phyloP scores from a whole-genome alignment of 2,888 invertebrate species.

The Clepsis dumicolana region DNA sequence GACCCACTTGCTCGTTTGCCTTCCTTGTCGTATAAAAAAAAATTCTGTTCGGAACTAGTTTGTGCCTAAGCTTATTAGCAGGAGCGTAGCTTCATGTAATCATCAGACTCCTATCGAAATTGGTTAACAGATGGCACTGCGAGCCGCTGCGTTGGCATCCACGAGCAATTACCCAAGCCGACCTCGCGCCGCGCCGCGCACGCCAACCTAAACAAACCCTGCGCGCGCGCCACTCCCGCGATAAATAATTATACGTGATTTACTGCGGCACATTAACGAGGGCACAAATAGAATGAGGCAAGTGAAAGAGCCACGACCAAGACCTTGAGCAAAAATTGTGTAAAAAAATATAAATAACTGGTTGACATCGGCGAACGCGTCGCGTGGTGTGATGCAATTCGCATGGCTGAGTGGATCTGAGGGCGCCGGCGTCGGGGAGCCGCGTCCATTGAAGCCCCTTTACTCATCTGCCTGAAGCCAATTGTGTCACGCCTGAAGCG shows the following conservation, averaged over 20 bases:
- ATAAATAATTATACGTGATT: constrained; percentile 42
- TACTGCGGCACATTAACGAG: constrained; percentile 54
- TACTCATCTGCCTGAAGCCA: background rate
- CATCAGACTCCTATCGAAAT: background rate
- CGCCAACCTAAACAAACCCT: constrained; percentile 63
- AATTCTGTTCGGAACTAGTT: background rate
- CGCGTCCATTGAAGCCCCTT: constrained; percentile 2
- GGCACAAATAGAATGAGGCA: constrained; percentile 40
- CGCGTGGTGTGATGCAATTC: constrained; percentile 27
- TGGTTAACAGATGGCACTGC: background rate
- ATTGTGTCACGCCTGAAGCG: constrained; percentile 15
- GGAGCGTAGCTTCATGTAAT: background rate
- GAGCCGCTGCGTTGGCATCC: constrained; percentile 37
- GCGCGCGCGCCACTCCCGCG: constrained; percentile 55
- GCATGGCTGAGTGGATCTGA: background rate
- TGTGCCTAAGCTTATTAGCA: background rate
- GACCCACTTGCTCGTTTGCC: no score
- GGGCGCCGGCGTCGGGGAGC: background rate
- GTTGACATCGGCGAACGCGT: constrained; percentile 28
- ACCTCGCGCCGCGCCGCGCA: constrained; percentile 42
- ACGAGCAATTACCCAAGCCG: constrained; percentile 42
- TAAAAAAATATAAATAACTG: constrained; percentile 40
- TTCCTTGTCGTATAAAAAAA: no score
- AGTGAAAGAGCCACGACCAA: constrained; percentile 44
- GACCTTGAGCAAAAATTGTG: constrained; percentile 39